Conservation (phyloP, 2,797 vertebrate genomes). For the Poeciliopsis turneri region DNA sequence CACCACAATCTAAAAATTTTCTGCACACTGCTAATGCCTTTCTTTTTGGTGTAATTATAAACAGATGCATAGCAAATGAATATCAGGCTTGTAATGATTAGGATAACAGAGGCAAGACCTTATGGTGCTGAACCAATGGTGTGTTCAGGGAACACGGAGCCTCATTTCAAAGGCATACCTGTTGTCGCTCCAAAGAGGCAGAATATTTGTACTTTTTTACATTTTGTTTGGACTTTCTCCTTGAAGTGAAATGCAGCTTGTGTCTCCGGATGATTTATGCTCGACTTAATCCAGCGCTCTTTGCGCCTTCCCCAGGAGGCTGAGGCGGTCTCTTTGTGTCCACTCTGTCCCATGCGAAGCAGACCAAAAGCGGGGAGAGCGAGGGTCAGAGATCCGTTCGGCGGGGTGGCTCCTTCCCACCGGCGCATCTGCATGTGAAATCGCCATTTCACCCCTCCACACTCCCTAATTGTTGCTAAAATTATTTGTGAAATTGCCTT, state of each 20-base stretch:
- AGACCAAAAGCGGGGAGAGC: slow-evolving; percentile 72
- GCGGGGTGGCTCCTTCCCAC: slow-evolving; percentile 82
- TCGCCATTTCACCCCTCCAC: slow-evolving; percentile 95
- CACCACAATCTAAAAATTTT: slow-evolving; percentile 14
- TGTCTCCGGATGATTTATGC: slow-evolving; percentile 82
- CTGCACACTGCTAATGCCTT: slow-evolving; percentile 18
- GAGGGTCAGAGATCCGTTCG: slow-evolving; percentile 72
- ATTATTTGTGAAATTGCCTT: slow-evolving; percentile 97
- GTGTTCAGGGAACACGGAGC: slow-evolving; percentile 40
- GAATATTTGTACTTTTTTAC: slow-evolving; percentile 29
- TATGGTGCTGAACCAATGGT: slow-evolving; percentile 39
- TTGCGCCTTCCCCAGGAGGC: slow-evolving; percentile 76
- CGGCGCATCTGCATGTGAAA: slow-evolving; percentile 89
- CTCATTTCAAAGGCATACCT: slow-evolving; percentile 34
- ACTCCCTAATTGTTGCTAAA: slow-evolving; percentile 95
- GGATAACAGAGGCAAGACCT: slow-evolving; percentile 51
- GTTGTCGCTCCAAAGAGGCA: slow-evolving; percentile 40
- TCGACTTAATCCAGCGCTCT: slow-evolving; percentile 81
- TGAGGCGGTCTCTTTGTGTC: slow-evolving; percentile 75
- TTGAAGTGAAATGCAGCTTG: slow-evolving; percentile 46
- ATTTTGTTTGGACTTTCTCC: neutral
- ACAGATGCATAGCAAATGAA: slow-evolving; percentile 58
- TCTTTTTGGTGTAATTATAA: slow-evolving; percentile 48
- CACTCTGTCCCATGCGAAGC: slow-evolving; percentile 76
- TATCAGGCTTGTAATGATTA: slow-evolving; percentile 56